These are phyloP conservation scores for Oryzias melastigma DNA, from an alignment of 2,113 vertebrate species.

Conservation along the genomic window DNA sequence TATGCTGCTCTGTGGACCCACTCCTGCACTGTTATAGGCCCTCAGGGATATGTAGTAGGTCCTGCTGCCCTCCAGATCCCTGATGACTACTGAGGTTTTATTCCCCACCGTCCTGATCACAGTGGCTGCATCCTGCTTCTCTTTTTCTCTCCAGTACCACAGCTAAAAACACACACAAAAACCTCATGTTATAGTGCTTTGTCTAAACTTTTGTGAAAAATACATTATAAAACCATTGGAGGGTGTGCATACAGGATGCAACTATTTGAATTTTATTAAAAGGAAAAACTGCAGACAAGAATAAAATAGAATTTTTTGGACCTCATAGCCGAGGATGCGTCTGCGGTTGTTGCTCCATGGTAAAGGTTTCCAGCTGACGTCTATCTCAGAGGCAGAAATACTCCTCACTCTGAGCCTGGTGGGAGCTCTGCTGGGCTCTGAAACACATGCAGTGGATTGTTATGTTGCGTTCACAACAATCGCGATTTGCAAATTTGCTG, in stretches of 20 bases:
- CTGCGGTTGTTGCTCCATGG: conserved; percentile 85
- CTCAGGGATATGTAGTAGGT: conserved; percentile 86
- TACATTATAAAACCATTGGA: too few species aligned
- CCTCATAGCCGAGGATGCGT: conserved; percentile 93
- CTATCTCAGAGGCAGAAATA: conserved; percentile 87
- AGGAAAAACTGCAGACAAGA: too few species aligned
- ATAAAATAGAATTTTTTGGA: conserved; percentile 41
- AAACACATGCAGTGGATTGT: conserved; percentile 29
- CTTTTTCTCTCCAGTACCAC: conserved; percentile 85
- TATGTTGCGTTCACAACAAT: too few species aligned
- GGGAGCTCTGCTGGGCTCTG: conserved; percentile 88
- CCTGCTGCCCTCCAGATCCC: conserved; percentile 83
- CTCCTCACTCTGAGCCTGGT: conserved; percentile 83
- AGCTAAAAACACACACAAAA: conserved; percentile 74
- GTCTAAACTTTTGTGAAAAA: too few species aligned
- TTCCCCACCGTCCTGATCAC: conserved; percentile 87
- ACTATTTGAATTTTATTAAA: too few species aligned
- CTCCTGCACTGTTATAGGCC: conserved; percentile 91
- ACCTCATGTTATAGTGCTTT: background rate
- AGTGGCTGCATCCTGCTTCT: conserved; percentile 85
- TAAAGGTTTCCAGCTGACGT: conserved; percentile 89
- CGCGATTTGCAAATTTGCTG: too few species aligned
- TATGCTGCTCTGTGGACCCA: conserved; percentile 83
- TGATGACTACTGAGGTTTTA: conserved; percentile 82
- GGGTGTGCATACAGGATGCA: too few species aligned